Evolutionary conservation across 2,888 invertebrate species (phyloP).

Genomic region (Ceriagrion tenellum): DNA sequence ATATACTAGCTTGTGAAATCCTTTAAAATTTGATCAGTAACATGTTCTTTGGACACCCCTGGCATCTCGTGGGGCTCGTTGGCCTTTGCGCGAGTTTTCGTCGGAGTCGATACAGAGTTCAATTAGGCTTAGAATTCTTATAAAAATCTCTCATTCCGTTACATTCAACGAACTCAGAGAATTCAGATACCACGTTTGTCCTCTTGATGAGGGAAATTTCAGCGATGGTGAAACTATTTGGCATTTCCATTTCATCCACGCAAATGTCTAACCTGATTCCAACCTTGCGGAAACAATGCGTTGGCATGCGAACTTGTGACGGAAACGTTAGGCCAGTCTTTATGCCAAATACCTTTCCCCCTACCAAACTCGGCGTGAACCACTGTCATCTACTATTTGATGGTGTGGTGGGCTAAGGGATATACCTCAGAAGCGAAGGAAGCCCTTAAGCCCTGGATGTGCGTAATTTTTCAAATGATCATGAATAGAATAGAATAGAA

Average conservation of each 20-base stretch:
- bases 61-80: no score
- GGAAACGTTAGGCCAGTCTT: background rate
- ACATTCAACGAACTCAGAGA: background rate
- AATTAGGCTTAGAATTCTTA: background rate
- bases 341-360: background rate
- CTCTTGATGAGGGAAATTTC: background rate
- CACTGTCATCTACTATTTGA: background rate
- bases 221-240: background rate
- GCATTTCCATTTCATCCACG: background rate
- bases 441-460: background rate
- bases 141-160: background rate
- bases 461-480: constrained; percentile 19
- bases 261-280: background rate
- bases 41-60: no score
- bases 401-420: background rate
- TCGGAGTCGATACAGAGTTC: background rate
- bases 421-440: background rate
- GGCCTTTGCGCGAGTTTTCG: background rate
- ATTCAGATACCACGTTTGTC: background rate
- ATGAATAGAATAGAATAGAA: no score
- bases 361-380: background rate
- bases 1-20: no score
- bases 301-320: background rate
- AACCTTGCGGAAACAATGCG: background rate
- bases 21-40: no score